Base-by-base conservation (phyloP, 2,113 vertebrate species). In the Ramphastos sulfuratus region DNA sequence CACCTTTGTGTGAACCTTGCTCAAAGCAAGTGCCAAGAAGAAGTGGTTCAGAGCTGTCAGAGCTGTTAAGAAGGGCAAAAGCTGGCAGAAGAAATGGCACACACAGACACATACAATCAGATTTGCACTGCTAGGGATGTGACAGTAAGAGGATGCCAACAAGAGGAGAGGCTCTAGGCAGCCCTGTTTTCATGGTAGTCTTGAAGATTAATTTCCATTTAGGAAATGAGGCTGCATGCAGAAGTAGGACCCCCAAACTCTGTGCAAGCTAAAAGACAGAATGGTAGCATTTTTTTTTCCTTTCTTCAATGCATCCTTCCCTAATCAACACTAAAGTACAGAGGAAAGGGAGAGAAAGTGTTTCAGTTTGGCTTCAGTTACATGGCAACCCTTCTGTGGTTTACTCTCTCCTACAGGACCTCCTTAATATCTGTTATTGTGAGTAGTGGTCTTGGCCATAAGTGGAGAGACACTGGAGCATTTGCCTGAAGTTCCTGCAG, bases 1-100 rank as follows among this genome's bases (percentile, higher is more conserved):
- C 74, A 94, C 92, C 92, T 96, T 94, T 94, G n/a, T 84, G 77
- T 82, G 92, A 97, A 92, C 95, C 93, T 95, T 92, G 96, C 96
- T 97, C 95, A 95, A 78, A 94, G 90, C 94, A 96, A 95, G 93
- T 84, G 87, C 87, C 82, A 73, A n/a, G 75, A 73, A n/a, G 75
- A 79, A 80, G 83, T 70, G 71, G 54, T 71, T 94, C 78, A 44
- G 81, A 79, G 64, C n/a, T 65, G 44, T 78, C 83, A 69, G 81
- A 79, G 64, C 56, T 73, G 63, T 64, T 92, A 61, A 54, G 67
- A 75, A 95, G 55, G 60, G 61, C 67, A 89, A 48, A 76, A 63
- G n/a, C 66, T 87, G 61, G 64, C 86, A 66, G 79, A 33, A 85
- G 79, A 87, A 85, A 81, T 33, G 64, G 46, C 82, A 77, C 19